phyloP scores from a whole-genome alignment of 1,140 invertebrate species.

The Vanessa tameamea region DNA sequence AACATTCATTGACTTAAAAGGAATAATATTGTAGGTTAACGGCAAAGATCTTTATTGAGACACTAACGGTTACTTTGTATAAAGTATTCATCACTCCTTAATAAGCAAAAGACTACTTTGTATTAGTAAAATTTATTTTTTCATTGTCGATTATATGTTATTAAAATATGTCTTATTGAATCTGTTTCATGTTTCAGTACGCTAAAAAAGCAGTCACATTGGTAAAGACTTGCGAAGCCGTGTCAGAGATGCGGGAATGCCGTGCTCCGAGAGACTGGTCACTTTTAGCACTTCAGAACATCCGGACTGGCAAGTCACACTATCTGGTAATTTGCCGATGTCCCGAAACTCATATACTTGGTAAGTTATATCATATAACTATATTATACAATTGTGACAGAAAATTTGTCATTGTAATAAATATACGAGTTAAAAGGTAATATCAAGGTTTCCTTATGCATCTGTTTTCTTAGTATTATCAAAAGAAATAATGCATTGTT shows the following conservation, averaged over 20 bases:
- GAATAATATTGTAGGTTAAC: conserved; percentile 21
- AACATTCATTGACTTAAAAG: conserved; percentile 32
- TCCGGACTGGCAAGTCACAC: conserved; percentile 95
- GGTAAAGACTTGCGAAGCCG: conserved; percentile 96
- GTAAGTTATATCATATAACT: conserved; percentile 77
- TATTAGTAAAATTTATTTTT: neutral
- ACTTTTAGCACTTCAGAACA: conserved; percentile 93
- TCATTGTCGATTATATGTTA: neutral
- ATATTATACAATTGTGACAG: neutral
- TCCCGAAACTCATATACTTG: conserved; percentile 90
- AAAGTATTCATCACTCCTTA: conserved; percentile 11
- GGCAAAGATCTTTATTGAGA: conserved; percentile 8
- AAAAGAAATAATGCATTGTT: too few species aligned
- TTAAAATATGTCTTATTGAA: neutral
- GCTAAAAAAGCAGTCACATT: conserved; percentile 89
- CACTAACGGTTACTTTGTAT: conserved; percentile 21
- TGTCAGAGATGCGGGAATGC: conserved; percentile 93
- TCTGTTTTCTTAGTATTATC: too few species aligned
- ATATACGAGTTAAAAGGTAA: neutral
- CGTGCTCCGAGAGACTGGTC: conserved; percentile 94
- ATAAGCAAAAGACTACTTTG: neutral
- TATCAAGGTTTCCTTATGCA: too few species aligned
- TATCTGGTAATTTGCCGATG: conserved; percentile 96
- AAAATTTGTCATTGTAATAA: neutral
- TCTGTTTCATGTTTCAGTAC: conserved; percentile 58